Base-by-base conservation (phyloP, 2,797 vertebrate genomes). In the Phyllotis vaccarum region DNA sequence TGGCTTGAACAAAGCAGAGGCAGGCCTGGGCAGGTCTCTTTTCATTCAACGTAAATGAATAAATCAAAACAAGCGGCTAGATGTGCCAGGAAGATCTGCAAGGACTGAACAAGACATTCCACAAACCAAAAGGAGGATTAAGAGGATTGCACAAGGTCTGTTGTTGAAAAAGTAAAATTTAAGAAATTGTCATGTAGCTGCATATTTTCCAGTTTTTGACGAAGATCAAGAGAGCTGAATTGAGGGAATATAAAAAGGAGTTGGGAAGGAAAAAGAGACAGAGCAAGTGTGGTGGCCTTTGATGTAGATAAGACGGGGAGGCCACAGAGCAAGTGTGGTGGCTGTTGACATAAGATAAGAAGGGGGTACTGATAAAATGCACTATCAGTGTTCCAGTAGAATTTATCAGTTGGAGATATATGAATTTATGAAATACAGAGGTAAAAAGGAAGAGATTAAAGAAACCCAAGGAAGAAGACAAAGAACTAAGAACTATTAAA, bases 201-300 rank as follows among this genome's bases (percentile, higher is more conserved):
- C 80, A 49, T 64, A 43, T n/a, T 89, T 70, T 80, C 52, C 54
- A 58, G 60, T 89, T 95, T 95, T 86, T 56, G 68, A 3, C 64
- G 52, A 92, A 87, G 66, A n/a, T 83, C 62, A 86, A 56, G 60
- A 90, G 60, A 58, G 46, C 14, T 31, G 37, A 88, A 49, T 22
- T 68, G 29, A 3, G 0, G n/a, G 54, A 62, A 86, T 11, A 11
- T 9, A 34, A 54, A n/a, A 19, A 87, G 34, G 12, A 6, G 16
- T 0, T 56, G 85, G 37, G 31, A 72, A 37, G 22, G n/a, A 11
- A 56, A 1, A 56, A 40, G n/a, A 70, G 31, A 17, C 56, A 54
- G 88, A 86, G 58, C 60, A 56, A 93, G 49, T 29, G 10, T 24
- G 46, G 43, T 1, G 14, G 13, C 72, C 29, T 43, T 2, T 21